phyloP scores from a whole-genome alignment of 2,113 vertebrate species.

The Catharus bicknelli region DNA sequence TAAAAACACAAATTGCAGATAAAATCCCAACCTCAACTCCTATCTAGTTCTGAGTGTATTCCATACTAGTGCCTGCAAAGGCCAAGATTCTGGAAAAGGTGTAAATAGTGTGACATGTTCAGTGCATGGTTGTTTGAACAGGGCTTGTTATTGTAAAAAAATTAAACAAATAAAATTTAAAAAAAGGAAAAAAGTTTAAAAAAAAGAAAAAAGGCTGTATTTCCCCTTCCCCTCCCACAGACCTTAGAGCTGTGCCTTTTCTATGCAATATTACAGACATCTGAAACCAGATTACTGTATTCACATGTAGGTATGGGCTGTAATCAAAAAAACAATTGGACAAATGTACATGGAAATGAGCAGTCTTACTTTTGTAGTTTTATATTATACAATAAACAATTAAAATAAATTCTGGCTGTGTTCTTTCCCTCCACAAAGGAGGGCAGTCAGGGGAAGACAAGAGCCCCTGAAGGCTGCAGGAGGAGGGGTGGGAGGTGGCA shows the following conservation, averaged over 20 bases:
- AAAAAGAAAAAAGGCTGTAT: constrained; percentile 75
- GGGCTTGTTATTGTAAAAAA: constrained; percentile 68
- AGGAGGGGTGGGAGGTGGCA: neutral
- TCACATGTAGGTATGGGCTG: constrained; percentile 89
- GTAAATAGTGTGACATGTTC: constrained; percentile 74
- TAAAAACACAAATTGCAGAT: neutral
- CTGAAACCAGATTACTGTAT: constrained; percentile 89
- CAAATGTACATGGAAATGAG: constrained; percentile 94
- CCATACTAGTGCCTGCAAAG: constrained; percentile 28
- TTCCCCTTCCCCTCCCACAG: constrained; percentile 81
- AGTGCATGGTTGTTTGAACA: constrained; percentile 76
- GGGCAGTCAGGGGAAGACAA: accelerated
- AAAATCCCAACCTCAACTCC: neutral
- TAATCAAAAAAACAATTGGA: constrained; percentile 83
- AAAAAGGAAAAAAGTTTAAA: no score
- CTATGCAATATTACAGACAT: constrained; percentile 98
- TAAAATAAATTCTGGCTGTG: constrained; percentile 55
- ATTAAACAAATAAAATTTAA: neutral
- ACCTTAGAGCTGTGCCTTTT: constrained; percentile 99
- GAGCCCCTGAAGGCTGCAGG: neutral
- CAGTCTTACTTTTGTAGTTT: constrained; percentile 99
- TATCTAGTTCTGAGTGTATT: neutral
- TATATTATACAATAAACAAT: constrained; percentile 98
- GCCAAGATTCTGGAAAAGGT: constrained; percentile 63
- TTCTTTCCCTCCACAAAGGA: neutral